Percentiles rank a stretch among this genome's conserved stretches.
These are phyloP conservation scores for Proteles cristata DNA, from an alignment of 2,113 vertebrate genomes.

Conservation along the genomic window DNA sequence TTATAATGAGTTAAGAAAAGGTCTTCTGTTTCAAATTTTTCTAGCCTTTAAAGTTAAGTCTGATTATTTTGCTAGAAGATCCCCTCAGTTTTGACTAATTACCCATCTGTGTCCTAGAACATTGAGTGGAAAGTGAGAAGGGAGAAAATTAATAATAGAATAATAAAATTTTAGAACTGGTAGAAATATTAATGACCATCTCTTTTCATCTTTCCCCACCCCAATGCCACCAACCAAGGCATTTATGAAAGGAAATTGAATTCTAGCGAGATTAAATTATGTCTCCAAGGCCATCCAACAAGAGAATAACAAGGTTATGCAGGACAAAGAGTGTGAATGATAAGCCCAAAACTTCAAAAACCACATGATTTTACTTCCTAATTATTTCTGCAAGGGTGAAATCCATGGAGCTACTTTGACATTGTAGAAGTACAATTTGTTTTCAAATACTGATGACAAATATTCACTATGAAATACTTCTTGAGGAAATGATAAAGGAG, in stretches of 20 bases:
- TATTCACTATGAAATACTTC: background rate
- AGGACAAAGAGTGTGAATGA: background rate
- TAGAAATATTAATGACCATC: constrained; percentile 43
- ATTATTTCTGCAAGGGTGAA: background rate
- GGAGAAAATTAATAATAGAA: constrained; percentile 56
- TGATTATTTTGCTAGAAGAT: constrained; percentile 46
- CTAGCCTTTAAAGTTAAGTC: background rate
- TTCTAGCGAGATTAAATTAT: constrained; percentile 31
- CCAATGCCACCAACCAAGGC: background rate
- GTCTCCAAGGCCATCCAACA: background rate
- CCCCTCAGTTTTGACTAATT: constrained; percentile 46
- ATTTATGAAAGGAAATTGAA: constrained; percentile 52
- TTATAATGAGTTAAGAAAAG: constrained; percentile 27
- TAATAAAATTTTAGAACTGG: constrained; percentile 44
- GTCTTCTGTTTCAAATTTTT: constrained; percentile 22
- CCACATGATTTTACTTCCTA: constrained; percentile 30
- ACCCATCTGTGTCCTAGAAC: constrained; percentile 29
- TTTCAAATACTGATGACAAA: constrained; percentile 48
- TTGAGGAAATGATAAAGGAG: constrained; percentile 22
- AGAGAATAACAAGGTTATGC: constrained; percentile 24
- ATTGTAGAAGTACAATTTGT: constrained; percentile 16
- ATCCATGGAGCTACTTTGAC: background rate
- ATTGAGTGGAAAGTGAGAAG: background rate
- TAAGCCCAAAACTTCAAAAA: constrained; percentile 8
- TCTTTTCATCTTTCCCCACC: background rate